Base-by-base conservation (phyloP, 1,140 invertebrate species). In the Dreissena polymorpha region DNA sequence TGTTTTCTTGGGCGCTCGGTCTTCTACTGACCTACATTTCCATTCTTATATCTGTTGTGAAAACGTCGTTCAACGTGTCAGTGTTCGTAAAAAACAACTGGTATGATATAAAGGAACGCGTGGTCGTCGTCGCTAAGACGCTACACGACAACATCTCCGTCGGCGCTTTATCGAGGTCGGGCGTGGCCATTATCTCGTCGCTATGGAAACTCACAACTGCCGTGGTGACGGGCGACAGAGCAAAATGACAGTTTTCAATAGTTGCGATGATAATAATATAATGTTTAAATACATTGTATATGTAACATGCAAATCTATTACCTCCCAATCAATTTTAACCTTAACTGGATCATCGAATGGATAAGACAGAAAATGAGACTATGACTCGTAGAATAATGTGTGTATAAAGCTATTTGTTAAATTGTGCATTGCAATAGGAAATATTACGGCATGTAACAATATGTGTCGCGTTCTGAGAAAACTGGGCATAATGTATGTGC, bases 71-170 rank as follows among this genome's bases (percentile, higher is more conserved):
- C 10, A 68, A 68, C 39, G 50, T 18, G 39, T 53, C 55, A 8
- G 18, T 3, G 3, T 13, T 21, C n/a, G 49, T 53, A 0, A 64
- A 29, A 53, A 49, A 77, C 23, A 77, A 77, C 51, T 77, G 75
- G 75, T 16, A 21, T 3, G n/a, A 39, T 18, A 53, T 77, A 49
- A 50, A 68, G 51, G 10, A 18, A 18, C 55, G 64, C 21, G 29
- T 39, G n/a, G 27, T 39, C 8, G n/a, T 68, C 18, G n/a, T 39
- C 23, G 21, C 64, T 0, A 77, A 68, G 50, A 39, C 53, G 25
- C 49, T 77, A 49, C 63, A 50, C 8, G 27, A 49, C 53, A 67
- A 77, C 55, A 63, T 77, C 23, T 77, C 75, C 64, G 10, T 77
- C n/a, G 63, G 63, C 8, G 50, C 29, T 10, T 18, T 77, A 25